Conservation (phyloP, 2,888 invertebrate genomes). For the Sycophila texana region DNA sequence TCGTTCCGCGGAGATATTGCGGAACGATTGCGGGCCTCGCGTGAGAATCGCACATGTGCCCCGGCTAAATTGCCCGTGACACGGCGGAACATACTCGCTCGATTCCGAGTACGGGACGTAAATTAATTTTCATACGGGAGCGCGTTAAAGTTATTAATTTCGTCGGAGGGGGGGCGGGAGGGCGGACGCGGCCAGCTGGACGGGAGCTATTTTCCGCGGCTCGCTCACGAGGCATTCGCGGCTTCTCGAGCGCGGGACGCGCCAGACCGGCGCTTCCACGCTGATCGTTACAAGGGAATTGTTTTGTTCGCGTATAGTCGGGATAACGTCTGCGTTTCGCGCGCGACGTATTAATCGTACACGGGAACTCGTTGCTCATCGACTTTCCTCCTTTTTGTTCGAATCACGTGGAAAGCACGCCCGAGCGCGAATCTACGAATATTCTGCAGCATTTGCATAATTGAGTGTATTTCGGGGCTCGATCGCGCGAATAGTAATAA, state of each 20-base stretch:
- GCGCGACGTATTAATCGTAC: slow-evolving; percentile 52
- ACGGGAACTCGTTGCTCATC: slow-evolving; percentile 34
- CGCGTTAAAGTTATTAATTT: slow-evolving; percentile 10
- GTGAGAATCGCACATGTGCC: slow-evolving; percentile 12
- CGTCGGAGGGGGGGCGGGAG: neutral
- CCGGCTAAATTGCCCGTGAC: slow-evolving; percentile 19
- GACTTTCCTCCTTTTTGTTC: neutral
- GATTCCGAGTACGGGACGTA: neutral
- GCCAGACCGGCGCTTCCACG: slow-evolving; percentile 33
- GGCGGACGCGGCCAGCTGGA: neutral
- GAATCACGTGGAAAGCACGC: neutral
- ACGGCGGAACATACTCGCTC: neutral
- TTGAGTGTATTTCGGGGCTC: neutral
- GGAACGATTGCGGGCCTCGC: slow-evolving; percentile 46
- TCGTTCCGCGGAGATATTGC: slow-evolving; percentile 47
- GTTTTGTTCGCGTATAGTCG: slow-evolving; percentile 12
- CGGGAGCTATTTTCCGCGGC: slow-evolving; percentile 43
- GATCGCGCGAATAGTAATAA: too few relatives aligned
- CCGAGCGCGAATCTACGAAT: too few relatives aligned
- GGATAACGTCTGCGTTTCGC: neutral
- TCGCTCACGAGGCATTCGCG: slow-evolving; percentile 19
- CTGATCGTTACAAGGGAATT: slow-evolving; percentile 52
- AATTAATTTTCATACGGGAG: neutral
- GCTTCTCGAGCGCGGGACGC: slow-evolving; percentile 21
- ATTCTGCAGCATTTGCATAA: neutral